Evolutionary conservation across 2,888 invertebrate genomes (phyloP).

Genomic region (Marronus borbonicus): DNA sequence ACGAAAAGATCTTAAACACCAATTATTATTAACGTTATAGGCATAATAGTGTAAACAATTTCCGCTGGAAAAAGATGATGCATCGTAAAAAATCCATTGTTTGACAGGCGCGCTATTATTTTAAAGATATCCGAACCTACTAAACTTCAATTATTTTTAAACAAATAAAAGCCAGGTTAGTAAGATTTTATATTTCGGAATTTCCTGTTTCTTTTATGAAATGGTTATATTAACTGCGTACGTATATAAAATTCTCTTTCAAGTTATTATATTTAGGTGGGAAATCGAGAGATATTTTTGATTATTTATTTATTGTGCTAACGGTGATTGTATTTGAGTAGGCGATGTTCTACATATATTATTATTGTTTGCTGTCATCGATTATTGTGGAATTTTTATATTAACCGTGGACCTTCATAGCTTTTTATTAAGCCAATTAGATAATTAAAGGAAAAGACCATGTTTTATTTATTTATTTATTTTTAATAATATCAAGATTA

Average conservation of each 20-base stretch:
- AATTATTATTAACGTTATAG: too few relatives aligned
- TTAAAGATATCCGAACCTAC: constrained; percentile 24
- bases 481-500: too few relatives aligned
- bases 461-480: too few relatives aligned
- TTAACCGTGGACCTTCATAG: too few relatives aligned
- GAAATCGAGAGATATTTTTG: background rate
- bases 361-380: too few relatives aligned
- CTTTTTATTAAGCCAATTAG: too few relatives aligned
- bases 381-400: too few relatives aligned
- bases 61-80: background rate
- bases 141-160: constrained; percentile 23
- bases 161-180: constrained; percentile 25
- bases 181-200: constrained; percentile 7
- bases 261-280: constrained; percentile 23
- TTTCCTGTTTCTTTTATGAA: constrained; percentile 32
- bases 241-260: background rate
- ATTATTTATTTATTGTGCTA: constrained; percentile 6
- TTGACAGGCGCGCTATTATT: constrained; percentile 1
- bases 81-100: constrained; percentile 1
- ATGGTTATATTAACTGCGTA: constrained; percentile 35
- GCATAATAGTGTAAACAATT: background rate
- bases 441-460: too few relatives aligned
- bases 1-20: too few relatives aligned
- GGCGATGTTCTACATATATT: too few relatives aligned
- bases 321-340: too few relatives aligned